A percentile compares a stretch with the other conserved stretches of the same genome.
Evolutionary conservation across 2,797 vertebrate species (phyloP).

Genomic region (Mionectes olivaceus): DNA sequence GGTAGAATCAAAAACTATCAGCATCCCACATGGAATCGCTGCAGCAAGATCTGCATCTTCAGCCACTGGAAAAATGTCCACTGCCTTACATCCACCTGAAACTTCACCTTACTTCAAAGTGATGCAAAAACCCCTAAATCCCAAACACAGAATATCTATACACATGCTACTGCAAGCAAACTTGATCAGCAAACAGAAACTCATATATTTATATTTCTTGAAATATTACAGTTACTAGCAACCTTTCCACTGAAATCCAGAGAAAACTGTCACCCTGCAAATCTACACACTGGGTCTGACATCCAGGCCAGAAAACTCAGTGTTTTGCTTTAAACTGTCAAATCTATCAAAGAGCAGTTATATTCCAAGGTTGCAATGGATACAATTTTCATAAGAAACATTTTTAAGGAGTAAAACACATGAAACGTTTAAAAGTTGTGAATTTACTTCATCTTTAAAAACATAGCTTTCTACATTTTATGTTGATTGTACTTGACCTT

Average conservation of each 20-base stretch:
- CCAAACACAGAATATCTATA: accelerated
- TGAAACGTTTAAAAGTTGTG: background rate
- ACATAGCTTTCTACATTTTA: background rate
- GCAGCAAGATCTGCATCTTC: background rate
- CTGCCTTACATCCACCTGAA: background rate
- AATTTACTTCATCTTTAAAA: background rate
- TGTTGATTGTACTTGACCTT: background rate
- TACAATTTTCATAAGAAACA: accelerated
- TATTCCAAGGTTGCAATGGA: background rate
- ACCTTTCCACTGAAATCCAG: background rate
- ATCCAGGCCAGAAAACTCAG: background rate
- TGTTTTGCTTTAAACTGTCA: background rate
- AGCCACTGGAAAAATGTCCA: background rate
- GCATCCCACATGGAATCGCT: background rate
- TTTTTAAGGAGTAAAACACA: background rate
- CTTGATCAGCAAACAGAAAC: background rate
- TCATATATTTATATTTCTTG: background rate
- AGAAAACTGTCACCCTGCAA: background rate
- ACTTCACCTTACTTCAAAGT: background rate
- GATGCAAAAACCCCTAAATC: background rate
- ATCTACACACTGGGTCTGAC: background rate
- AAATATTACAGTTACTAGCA: background rate
- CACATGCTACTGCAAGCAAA: background rate
- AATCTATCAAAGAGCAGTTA: background rate
- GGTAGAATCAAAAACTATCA: background rate